phyloP scores from a whole-genome alignment of 2,797 vertebrate genomes.

The Crocidura indochinensis region DNA sequence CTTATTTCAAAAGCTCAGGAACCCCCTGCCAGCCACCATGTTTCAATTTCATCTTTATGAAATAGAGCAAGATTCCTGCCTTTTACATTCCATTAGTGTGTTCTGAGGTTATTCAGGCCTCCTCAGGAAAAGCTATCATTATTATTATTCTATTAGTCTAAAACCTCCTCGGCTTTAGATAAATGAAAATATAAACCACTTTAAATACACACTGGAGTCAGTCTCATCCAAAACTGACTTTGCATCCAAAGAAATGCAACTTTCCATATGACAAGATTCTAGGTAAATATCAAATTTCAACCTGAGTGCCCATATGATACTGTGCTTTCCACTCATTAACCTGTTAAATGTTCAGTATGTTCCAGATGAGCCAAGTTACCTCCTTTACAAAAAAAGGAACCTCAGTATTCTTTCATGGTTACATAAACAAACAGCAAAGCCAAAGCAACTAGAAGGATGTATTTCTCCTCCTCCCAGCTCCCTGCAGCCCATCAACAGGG shows the following conservation, averaged over 20 bases:
- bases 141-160: conserved; percentile 72
- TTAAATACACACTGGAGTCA: conserved; percentile 65
- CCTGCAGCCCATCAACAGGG: conserved; percentile 15
- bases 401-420: conserved; percentile 30
- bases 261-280: conserved; percentile 80
- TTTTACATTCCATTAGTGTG: conserved; percentile 33
- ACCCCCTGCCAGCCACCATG: neutral
- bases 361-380: conserved; percentile 61
- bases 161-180: conserved; percentile 61
- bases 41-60: neutral
- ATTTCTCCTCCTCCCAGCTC: neutral
- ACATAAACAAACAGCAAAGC: conserved; percentile 68
- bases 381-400: conserved; percentile 72
- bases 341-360: conserved; percentile 5
- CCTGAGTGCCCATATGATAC: conserved; percentile 40
- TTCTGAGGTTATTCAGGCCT: conserved; percentile 23
- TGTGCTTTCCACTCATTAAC: conserved; percentile 56
- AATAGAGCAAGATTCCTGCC: conserved; percentile 17
- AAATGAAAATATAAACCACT: conserved; percentile 77
- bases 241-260: conserved; percentile 54
- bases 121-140: conserved; percentile 60
- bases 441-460: conserved; percentile 40
- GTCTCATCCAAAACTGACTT: conserved; percentile 65
- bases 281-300: conserved; percentile 70
- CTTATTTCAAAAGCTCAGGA: conserved; percentile 13